phyloP scores from a whole-genome alignment of 2,888 invertebrate genomes.

The Drosophila prostipennis region DNA sequence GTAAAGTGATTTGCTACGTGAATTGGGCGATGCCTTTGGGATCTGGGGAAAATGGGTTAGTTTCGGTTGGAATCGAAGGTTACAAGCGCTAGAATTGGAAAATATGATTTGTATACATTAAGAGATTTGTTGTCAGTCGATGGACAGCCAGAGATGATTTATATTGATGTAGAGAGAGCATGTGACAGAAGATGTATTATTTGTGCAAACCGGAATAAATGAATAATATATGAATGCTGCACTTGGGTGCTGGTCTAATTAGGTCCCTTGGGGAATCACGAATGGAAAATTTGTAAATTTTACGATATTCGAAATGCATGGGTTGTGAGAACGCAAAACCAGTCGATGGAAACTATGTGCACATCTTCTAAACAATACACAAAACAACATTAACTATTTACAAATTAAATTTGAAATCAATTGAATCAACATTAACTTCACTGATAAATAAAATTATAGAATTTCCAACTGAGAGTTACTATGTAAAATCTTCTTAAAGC shows the following conservation, averaged over 20 bases:
- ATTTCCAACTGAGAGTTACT: too few species aligned
- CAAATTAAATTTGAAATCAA: too few species aligned
- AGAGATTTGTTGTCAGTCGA: constrained; percentile 30
- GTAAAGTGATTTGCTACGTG: constrained; percentile 78
- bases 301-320: background rate
- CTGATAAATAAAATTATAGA: too few species aligned
- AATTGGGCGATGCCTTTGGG: constrained; percentile 37
- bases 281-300: background rate
- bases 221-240: constrained; percentile 18
- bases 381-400: too few species aligned
- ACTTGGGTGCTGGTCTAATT: constrained; percentile 15
- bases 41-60: constrained; percentile 9
- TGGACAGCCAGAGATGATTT: constrained; percentile 39
- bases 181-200: constrained; percentile 40
- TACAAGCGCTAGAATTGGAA: constrained; percentile 43
- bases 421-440: too few species aligned
- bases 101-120: constrained; percentile 72
- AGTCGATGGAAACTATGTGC: too few species aligned
- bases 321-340: background rate
- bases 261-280: constrained; percentile 10
- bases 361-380: too few species aligned
- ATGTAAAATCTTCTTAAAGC: too few species aligned
- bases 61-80: constrained; percentile 1
- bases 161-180: constrained; percentile 27
- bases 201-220: constrained; percentile 22